Percentiles rank a stretch among this genome's conserved stretches.
Conservation (phyloP, 2,113 vertebrate genomes). For the Capreolus pygargus region DNA sequence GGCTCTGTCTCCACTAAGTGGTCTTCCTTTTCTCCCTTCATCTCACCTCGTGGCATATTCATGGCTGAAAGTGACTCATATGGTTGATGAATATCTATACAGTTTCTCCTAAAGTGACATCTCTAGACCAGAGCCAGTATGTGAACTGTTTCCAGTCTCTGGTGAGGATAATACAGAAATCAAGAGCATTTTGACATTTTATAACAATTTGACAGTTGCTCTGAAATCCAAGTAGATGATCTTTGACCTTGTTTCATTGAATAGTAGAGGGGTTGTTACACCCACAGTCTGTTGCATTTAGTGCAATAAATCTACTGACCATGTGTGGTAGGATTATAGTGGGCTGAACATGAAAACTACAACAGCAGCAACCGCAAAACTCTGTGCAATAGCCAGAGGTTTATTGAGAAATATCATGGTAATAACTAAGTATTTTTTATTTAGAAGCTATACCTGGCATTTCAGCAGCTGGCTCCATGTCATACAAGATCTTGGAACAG, state of each 20-base stretch:
- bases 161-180: background rate
- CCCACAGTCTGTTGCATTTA: background rate
- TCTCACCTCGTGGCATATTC: background rate
- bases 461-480: background rate
- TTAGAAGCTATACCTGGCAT: background rate
- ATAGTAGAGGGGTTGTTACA: background rate
- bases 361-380: background rate
- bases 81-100: background rate
- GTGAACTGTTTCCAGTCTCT: background rate
- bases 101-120: background rate
- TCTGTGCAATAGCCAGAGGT: background rate
- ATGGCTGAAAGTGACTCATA: background rate
- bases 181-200: background rate
- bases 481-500: background rate
- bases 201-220: background rate
- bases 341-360: background rate
- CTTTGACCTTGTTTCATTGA: background rate
- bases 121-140: background rate
- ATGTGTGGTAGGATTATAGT: background rate
- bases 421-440: background rate
- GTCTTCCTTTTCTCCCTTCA: background rate
- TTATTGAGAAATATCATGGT: background rate
- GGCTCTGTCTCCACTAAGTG: background rate
- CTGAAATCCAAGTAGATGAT: background rate
- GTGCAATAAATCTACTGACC: background rate